Evolutionary conservation across 2,797 vertebrate genomes (phyloP), one percentile per base, ranked within the genome.

Genomic region (Gymnoscopelus microlampas): DNA sequence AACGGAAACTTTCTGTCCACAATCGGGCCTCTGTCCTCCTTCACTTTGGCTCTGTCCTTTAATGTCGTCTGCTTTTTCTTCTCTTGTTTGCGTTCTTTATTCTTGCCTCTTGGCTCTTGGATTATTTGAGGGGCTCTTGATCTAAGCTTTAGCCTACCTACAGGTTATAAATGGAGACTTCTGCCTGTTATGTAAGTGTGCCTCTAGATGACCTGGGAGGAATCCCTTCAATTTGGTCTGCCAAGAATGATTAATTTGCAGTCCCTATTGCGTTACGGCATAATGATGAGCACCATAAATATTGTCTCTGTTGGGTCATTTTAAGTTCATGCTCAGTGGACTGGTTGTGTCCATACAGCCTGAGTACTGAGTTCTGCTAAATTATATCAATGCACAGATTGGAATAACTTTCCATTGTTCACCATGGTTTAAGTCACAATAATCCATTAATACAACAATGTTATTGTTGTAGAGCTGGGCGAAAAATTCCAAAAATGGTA

Each of bases 101-200:
- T 80, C 70, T 76, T 49, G 3, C 47, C n/a, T n/a, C n/a, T n/a
- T 19, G 19, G 19, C 58, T 5, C 12, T 54, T 60, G 86, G 85
- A 90, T 91, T 90, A 92, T 78, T 85, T 57, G 68, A 53, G 53
- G 63, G 58, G 68, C 67, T 79, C 74, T 67, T 60, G 58, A 62
- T 78, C 80, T 83, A 57, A 87, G 88, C 80, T 77, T 89, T 87
- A 91, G 39, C 32, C 32, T 6, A 35, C 90, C 83, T 88, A 74
- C 62, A 78, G 87, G 87, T 77, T 90, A 86, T 90, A 91, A 91
- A 87, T 81, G 87, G 85, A 86, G 78, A 60, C 80, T 59, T 83
- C 78, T 78, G 71, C 54, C 49, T 39, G 67, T 93, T 89, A 81
- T 61, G 24, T 86, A 92, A 92, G 75, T 7, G 32, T 9, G 50